Conservation (phyloP, 1,140 invertebrate genomes). For the Pseudomyrmex dendroicus region DNA sequence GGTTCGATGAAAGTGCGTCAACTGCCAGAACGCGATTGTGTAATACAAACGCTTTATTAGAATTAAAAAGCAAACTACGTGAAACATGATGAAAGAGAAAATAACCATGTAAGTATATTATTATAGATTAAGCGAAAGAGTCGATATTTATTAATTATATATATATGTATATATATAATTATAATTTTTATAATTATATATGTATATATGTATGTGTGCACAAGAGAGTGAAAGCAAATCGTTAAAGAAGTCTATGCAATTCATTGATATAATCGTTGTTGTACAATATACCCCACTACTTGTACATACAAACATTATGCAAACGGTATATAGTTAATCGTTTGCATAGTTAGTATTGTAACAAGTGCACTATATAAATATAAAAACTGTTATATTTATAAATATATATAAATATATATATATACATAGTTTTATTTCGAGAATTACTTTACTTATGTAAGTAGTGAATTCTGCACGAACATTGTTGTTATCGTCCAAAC, state of each 20-base stretch:
- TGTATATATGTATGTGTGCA: background rate
- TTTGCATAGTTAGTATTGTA: slow-evolving; percentile 46
- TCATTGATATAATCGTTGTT: slow-evolving; percentile 41
- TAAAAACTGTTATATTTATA: slow-evolving; percentile 26
- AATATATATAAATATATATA: slow-evolving; percentile 34
- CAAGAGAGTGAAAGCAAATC: background rate
- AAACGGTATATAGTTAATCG: slow-evolving; percentile 20
- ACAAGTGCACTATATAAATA: slow-evolving; percentile 26
- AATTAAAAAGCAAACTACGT: slow-evolving; percentile 59
- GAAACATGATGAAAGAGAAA: slow-evolving; percentile 48
- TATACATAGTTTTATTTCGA: slow-evolving; percentile 32
- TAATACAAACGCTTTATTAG: slow-evolving; percentile 83
- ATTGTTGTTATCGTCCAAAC: slow-evolving; percentile 54
- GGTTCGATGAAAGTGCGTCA: slow-evolving; percentile 99
- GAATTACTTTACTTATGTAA: slow-evolving; percentile 45
- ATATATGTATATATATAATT: slow-evolving; percentile 3
- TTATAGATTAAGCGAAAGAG: slow-evolving; percentile 18
- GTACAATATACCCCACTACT: slow-evolving; percentile 50
- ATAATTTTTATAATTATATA: slow-evolving; percentile 46
- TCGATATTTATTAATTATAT: slow-evolving; percentile 54
- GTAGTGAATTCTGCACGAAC: slow-evolving; percentile 45
- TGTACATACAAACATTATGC: slow-evolving; percentile 42
- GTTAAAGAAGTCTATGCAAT: slow-evolving; percentile 19
- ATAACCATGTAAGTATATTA: slow-evolving; percentile 45
- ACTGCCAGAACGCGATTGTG: slow-evolving; percentile 90